Evolutionary conservation across 2,888 invertebrate genomes (phyloP).

Genomic region (Augochlorella aurata): DNA sequence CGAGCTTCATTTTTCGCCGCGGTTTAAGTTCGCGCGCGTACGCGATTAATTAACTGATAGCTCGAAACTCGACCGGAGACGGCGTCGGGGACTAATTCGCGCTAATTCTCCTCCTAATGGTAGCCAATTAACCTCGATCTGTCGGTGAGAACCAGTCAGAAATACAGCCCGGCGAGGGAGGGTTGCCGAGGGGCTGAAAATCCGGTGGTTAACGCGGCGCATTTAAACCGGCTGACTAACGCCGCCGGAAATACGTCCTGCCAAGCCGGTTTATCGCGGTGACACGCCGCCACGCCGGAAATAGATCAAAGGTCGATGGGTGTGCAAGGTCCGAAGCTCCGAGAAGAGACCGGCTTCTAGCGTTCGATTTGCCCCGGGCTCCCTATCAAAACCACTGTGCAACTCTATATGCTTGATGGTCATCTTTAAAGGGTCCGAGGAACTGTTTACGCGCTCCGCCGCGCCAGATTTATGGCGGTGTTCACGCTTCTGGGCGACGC

Average conservation of each 20-base stretch:
- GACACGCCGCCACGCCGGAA: slow-evolving; percentile 52
- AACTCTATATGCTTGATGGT: slow-evolving; percentile 12
- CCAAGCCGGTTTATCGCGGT: slow-evolving; percentile 59
- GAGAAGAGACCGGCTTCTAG: background rate
- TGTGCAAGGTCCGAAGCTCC: slow-evolving; percentile 51
- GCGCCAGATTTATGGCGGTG: background rate
- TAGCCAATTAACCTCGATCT: slow-evolving; percentile 69
- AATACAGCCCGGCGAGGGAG: slow-evolving; percentile 54
- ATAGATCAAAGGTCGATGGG: slow-evolving; percentile 69
- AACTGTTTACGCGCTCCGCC: background rate
- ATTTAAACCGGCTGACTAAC: slow-evolving; percentile 70
- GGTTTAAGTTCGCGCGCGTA: slow-evolving; percentile 1
- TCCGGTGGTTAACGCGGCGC: slow-evolving; percentile 54
- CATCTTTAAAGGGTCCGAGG: background rate
- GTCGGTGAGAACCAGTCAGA: slow-evolving; percentile 62
- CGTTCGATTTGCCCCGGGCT: slow-evolving; percentile 3
- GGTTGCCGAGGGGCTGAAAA: slow-evolving; percentile 23
- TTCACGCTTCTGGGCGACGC: background rate
- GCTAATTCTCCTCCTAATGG: slow-evolving; percentile 67
- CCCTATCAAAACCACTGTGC: background rate
- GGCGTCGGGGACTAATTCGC: slow-evolving; percentile 54
- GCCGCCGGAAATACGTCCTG: slow-evolving; percentile 70
- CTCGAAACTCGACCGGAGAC: slow-evolving; percentile 16
- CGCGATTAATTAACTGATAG: slow-evolving; percentile 60
- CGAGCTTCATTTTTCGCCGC: background rate